Evolutionary conservation across 2,113 vertebrate genomes (phyloP).

Genomic region (Antennarius striatus): DNA sequence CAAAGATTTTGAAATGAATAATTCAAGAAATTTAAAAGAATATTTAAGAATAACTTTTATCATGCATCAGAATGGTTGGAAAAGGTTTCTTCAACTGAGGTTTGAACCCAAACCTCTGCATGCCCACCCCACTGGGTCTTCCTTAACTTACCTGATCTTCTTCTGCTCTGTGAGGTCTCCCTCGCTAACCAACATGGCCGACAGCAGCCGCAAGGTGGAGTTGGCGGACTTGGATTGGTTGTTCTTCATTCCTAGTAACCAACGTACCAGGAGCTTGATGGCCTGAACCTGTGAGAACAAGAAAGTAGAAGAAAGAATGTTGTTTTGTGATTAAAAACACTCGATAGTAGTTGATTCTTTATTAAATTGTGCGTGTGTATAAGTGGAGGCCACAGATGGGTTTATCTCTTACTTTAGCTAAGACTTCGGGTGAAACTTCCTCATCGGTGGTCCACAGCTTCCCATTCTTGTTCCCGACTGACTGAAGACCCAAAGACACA

Average conservation of each 20-base stretch:
- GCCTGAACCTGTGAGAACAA: slow-evolving; percentile 88
- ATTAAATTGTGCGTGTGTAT: not conserved
- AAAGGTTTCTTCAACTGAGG: too few species aligned
- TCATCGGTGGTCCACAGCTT: slow-evolving; percentile 98
- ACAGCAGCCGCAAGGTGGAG: slow-evolving; percentile 94
- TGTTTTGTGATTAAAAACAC: too few species aligned
- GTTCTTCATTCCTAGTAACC: slow-evolving; percentile 99
- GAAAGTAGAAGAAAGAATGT: not conserved
- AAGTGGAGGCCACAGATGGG: not conserved
- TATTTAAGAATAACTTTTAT: not conserved
- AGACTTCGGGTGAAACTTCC: slow-evolving; percentile 95
- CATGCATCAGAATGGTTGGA: too few species aligned
- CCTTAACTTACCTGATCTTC: slow-evolving; percentile 87
- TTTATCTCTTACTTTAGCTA: slow-evolving; percentile 87
- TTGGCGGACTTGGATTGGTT: slow-evolving; percentile 98
- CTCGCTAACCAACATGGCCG: slow-evolving; percentile 97
- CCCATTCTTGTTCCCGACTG: slow-evolving; percentile 95
- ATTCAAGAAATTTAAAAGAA: not conserved
- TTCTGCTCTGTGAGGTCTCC: slow-evolving; percentile 98
- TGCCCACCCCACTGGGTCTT: not conserved
- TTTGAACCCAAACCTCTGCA: not conserved
- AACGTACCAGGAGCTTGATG: slow-evolving; percentile 96
- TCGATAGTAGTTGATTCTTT: not conserved
- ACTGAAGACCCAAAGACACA: slow-evolving; percentile 73
- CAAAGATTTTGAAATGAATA: not conserved